Conservation (phyloP, 2,797 vertebrate species). For the Calcarius lapponicus region DNA sequence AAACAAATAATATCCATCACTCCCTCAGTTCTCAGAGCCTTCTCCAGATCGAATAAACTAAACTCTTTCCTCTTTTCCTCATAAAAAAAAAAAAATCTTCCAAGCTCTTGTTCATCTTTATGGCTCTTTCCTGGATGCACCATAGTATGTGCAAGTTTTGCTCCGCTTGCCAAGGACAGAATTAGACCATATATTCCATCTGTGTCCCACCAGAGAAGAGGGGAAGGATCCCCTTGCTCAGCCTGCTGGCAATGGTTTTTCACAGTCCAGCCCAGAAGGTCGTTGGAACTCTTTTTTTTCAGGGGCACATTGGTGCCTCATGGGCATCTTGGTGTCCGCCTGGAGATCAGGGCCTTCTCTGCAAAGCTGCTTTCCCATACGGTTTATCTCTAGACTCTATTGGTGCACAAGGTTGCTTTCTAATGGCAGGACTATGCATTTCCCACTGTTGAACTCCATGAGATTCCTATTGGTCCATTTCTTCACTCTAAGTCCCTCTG, state of each 20-base stretch:
- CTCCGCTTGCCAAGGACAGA: neutral
- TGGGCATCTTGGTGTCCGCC: neutral
- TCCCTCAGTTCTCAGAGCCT: neutral
- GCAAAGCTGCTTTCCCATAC: neutral
- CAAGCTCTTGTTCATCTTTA: neutral
- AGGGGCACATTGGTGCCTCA: too few relatives aligned
- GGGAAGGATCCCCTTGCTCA: neutral
- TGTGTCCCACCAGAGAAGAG: neutral
- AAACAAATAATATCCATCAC: neutral
- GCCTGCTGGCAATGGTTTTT: neutral
- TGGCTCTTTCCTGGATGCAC: neutral
- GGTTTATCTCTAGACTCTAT: neutral
- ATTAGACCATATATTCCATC: accelerated
- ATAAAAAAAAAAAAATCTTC: neutral
- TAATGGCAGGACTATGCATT: neutral
- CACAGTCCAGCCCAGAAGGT: neutral
- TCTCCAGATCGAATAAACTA: neutral
- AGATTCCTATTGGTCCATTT: neutral
- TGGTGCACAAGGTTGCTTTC: neutral
- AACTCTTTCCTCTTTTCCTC: neutral
- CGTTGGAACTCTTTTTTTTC: neutral
- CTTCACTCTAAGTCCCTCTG: neutral
- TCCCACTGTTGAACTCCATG: neutral
- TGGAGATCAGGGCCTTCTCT: neutral
- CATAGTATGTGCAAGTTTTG: neutral